Percentiles rank a stretch among this genome's conserved stretches.
phyloP scores from a whole-genome alignment of 2,797 vertebrate genomes.

The Neosalanx taihuensis region DNA sequence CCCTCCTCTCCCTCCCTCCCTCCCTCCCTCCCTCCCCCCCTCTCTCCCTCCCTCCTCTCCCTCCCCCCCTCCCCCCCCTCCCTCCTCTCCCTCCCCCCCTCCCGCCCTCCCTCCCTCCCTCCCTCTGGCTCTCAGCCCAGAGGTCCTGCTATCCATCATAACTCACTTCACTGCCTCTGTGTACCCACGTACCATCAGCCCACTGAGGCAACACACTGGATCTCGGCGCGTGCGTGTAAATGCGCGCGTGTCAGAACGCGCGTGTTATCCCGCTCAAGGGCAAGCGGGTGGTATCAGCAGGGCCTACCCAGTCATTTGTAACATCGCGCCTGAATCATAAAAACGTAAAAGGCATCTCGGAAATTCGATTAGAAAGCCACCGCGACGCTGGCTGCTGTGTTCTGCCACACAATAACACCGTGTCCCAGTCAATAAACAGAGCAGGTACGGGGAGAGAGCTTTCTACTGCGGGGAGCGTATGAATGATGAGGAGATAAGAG shows the following conservation, averaged over 20 bases:
- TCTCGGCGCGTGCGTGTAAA: conserved; percentile 1
- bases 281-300: too few relatives aligned
- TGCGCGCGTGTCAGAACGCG: background rate
- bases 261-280: background rate
- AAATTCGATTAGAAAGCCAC: background rate
- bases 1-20: background rate
- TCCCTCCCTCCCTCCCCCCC: conserved; percentile 6
- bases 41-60: background rate
- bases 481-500: conserved; percentile 13
- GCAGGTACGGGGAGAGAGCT: too few relatives aligned
- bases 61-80: conserved; percentile 8
- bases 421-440: background rate
- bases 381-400: background rate
- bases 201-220: background rate
- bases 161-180: conserved; percentile 38
- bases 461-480: conserved; percentile 14
- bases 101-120: conserved; percentile 29
- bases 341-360: background rate
- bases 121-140: conserved; percentile 31
- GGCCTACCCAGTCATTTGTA: background rate
- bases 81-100: conserved; percentile 23
- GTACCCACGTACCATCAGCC: conserved; percentile 34
- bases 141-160: conserved; percentile 37
- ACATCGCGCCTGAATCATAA: background rate
- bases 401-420: background rate